A percentile compares a stretch with the other conserved stretches of the same genome.
Evolutionary conservation across 2,888 invertebrate genomes (phyloP).

Genomic region (Allolobophora icterica): DNA sequence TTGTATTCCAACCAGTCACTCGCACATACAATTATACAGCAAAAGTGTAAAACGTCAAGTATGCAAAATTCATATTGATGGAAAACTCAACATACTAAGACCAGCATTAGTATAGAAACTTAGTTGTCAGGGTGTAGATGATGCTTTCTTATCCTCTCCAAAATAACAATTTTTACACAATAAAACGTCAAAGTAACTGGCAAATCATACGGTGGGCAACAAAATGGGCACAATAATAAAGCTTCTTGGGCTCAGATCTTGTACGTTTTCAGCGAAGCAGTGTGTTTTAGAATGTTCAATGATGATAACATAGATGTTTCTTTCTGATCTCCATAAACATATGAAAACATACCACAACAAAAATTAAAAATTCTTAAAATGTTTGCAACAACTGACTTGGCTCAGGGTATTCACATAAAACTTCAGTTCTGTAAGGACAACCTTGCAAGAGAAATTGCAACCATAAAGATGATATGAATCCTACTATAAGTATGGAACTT

Average conservation of each 20-base stretch:
- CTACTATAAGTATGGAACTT: not conserved
- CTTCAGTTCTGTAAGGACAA: not conserved
- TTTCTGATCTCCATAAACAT: not conserved
- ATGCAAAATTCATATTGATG: too few relatives aligned
- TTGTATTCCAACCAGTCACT: not conserved
- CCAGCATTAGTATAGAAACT: not conserved
- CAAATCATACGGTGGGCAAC: not conserved
- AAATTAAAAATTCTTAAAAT: not conserved
- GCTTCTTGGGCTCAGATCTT: too few relatives aligned
- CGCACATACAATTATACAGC: not conserved
- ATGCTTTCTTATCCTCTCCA: not conserved
- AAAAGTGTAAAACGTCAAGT: not conserved
- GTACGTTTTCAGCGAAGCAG: not conserved
- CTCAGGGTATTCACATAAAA: not conserved
- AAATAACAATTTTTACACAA: not conserved
- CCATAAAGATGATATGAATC: not conserved
- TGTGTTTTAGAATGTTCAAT: not conserved
- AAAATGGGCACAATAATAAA: too few relatives aligned
- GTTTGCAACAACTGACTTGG: not conserved
- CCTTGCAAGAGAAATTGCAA: not conserved
- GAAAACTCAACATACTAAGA: not conserved
- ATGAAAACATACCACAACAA: not conserved
- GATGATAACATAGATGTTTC: not conserved
- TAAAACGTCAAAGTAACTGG: not conserved
- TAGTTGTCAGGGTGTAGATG: not conserved